phyloP scores from a whole-genome alignment of 2,888 invertebrate species.

The Gibbula magus region DNA sequence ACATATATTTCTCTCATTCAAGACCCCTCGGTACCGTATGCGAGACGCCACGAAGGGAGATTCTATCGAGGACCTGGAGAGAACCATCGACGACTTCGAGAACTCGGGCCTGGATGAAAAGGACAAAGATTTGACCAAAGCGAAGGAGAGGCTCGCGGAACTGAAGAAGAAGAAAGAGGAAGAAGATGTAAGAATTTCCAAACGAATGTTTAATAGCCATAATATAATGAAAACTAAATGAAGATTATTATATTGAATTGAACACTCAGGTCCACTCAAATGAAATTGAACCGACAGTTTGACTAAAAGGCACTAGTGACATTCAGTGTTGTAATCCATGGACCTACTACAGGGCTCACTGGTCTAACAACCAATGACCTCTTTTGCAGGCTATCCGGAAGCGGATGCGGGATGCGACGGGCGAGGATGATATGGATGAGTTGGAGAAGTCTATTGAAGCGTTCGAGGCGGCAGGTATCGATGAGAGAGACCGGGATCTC shows the following conservation, averaged over 20 bases:
- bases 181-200: neutral
- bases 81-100: constrained; percentile 26
- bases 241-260: too few species aligned
- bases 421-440: constrained; percentile 1
- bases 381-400: constrained; percentile 1
- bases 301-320: too few species aligned
- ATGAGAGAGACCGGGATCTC: constrained; percentile 28
- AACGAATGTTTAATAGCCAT: too few species aligned
- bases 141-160: neutral
- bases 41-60: neutral
- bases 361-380: neutral
- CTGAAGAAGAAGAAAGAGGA: neutral
- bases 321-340: too few species aligned
- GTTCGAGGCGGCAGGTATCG: constrained; percentile 26
- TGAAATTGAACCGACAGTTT: too few species aligned
- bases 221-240: too few species aligned
- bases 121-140: constrained; percentile 27
- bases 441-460: constrained; percentile 17
- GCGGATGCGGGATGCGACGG: neutral
- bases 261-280: too few species aligned
- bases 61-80: constrained; percentile 15
- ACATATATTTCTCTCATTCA: neutral
- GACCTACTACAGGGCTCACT: too few species aligned
- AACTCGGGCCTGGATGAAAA: constrained; percentile 22
- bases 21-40: constrained; percentile 1